These are phyloP conservation scores for Galaxea fascicularis DNA, from an alignment of 92 coral and sea anemone species.

Conservation along the genomic window DNA sequence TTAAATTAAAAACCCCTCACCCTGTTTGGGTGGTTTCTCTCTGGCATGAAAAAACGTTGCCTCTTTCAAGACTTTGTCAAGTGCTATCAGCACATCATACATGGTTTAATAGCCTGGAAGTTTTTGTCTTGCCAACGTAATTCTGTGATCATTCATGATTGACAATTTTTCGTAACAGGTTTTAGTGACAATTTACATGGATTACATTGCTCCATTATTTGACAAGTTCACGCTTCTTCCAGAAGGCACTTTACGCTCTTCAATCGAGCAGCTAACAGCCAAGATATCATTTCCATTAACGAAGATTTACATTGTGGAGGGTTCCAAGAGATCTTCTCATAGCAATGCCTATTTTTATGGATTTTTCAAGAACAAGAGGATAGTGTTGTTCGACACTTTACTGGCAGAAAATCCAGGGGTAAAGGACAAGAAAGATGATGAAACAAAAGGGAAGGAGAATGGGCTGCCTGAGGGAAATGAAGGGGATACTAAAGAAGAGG, in stretches of 20 bases:
- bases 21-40: no score
- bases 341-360: constrained; percentile 99
- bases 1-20: no score
- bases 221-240: constrained; percentile 98
- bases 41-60: no score
- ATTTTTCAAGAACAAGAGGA: constrained; percentile 97
- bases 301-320: constrained; percentile 92
- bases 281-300: constrained; percentile 90
- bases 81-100: no score
- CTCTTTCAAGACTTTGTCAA: no score
- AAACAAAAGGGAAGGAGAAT: constrained; percentile 31
- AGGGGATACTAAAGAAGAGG: constrained; percentile 43
- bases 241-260: constrained; percentile 79
- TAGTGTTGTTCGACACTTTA: constrained; percentile 92
- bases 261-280: constrained; percentile 88
- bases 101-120: no score
- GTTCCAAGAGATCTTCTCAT: constrained; percentile 94
- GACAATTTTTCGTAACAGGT: no score
- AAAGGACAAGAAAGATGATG: constrained; percentile 54
- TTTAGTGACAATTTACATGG: constrained; percentile 90
- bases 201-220: constrained; percentile 95
- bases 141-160: no score
- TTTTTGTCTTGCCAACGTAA: no score
- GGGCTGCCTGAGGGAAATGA: constrained; percentile 26
- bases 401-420: constrained; percentile 84